Evolutionary conservation across 2,113 vertebrate genomes (phyloP), one percentile per base, ranked within the genome.

Genomic region (Fukomys damarensis): DNA sequence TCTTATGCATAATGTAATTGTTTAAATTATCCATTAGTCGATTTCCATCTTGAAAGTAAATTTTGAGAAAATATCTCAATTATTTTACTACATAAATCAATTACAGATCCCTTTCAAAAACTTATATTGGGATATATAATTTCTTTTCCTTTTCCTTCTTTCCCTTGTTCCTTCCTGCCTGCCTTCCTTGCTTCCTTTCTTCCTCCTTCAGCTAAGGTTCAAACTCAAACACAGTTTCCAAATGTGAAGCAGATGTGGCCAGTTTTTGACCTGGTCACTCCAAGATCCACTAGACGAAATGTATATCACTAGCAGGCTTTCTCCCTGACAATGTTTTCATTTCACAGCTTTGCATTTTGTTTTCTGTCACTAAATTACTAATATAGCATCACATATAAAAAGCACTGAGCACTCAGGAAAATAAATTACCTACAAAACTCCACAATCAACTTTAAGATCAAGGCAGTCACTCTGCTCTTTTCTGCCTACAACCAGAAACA

Each of bases 21-120:
- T 97, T 96, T 95, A 97, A 98, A 98, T 98, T 98, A 98, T 96
- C 96, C 97, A 98, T 98, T 98, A 98, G 98, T 98, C 98, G 96
- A 98, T 98, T 98, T 95, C 95, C 70, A 95, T 97, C 88, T 97
- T 97, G 93, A 98, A 98, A 98, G 93, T n/a, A 96, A 98, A 98
- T 98, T 98, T 98, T 98, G 97, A 96, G 41, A 97, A 97, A 97
- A 93, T 95, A 98, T 98, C 97, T 98, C 95, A 98, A 98, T 98
- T 98, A 98, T 96, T 95, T 98, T 98, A 98, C 96, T 98, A 97
- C 98, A 98, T 96, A 98, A 98, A 92, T 95, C 98, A 98, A 98
- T 98, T 98, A 98, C 77, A 97, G 97, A 96, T 81, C 89, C 96
- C 95, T 95, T 95, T 92, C 97, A 98, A 98, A 98, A 98, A 98